Base-by-base conservation (phyloP, 2,888 invertebrate species). In the Maniola hyperantus region DNA sequence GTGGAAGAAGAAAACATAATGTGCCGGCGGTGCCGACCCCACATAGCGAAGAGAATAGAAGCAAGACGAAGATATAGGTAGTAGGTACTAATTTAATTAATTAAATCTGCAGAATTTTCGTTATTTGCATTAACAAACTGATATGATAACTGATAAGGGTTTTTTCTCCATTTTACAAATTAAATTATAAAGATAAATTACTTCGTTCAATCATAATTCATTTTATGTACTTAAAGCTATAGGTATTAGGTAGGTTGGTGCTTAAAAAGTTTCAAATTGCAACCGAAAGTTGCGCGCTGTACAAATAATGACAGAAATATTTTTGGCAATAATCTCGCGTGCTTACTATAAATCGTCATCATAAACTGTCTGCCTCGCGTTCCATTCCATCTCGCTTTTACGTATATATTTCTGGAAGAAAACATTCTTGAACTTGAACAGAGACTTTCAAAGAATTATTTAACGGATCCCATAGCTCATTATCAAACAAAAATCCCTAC, bases 321-420 rank as follows among this genome's bases (percentile, higher is more conserved):
- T 71, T 69, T 70, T 69, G 66, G 69, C 69, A 68, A 66, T 69
- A 71, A 67, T 65, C 65, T 48, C 53, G 8, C 48, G 46, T 64
- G 59, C 55, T 64, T 54, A n/a, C 46, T 5, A 6, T 6, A 54
- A 59, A 58, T 66, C 58, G 67, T 67, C 67, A 64, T 54, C 54
- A 65, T 54, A 61, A 71, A 65, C 66, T 67, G 71, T 58, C 65
- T 68, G 66, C 46, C 67, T 70, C 66, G 67, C 66, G 55, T 68
- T 63, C 65, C 68, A 64, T 68, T 63, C 65, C 68, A 64, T 70
- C 63, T 61, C 61, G 70, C 66, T 68, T 61, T 68, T 69, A 61
- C 60, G 46, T 57, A 61, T 69, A 71, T 74, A 75, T 74, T 48
- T 48, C 48, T 48, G 48, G 48, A 48, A 48, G 48, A 48, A 48